Evolutionary conservation across 2,113 vertebrate species (phyloP), one percentile per base, ranked within the genome.

Genomic region (Pterophyllum scalare): DNA sequence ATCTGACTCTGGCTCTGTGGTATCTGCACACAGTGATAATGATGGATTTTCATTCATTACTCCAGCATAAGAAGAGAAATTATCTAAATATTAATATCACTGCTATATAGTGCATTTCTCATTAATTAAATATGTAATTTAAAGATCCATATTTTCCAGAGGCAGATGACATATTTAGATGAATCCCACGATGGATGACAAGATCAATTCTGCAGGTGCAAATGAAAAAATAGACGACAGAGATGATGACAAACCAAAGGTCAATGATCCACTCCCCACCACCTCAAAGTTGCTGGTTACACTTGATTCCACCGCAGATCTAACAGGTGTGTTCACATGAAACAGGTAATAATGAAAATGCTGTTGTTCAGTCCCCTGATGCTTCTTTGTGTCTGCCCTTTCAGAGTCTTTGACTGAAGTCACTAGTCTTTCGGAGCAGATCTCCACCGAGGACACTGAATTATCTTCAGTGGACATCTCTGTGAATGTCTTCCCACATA

Each of bases 381-480:
- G n/a, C 5, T 13, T n/a, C 10, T 17, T 52, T n/a, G 2, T 64
- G 26, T 82, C 3, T 86, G 17, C 3, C 77, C 40, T 62, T 56
- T 19, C 74, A 89, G 81, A 38, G 43, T 74, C 31, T 67, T 75
- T 86, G 43, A 65, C 65, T 59, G 80, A 90, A 62, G 52, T 80
- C 7, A 76, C 52, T 2, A 84, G 40, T 70, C 81, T 83, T 58
- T 72, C 78, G 75, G 70, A 85, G n/a, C 43, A 77, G 15, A 54
- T 79, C 14, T 84, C 77, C 10, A 52, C 79, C 17, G 83, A 88
- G 19, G 82, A 89, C 59, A 85, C 67, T 6, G 62, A 90, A 31
- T 20, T 61, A 31, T 88, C 84, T 72, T 54, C 58, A 77, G n/a
- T 70, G 26, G 86, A 90, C 15, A 17, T 79, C 40, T 87, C 87